Evolutionary conservation across 2,888 invertebrate species (phyloP).

Genomic region (Rhamnusium bicolor): DNA sequence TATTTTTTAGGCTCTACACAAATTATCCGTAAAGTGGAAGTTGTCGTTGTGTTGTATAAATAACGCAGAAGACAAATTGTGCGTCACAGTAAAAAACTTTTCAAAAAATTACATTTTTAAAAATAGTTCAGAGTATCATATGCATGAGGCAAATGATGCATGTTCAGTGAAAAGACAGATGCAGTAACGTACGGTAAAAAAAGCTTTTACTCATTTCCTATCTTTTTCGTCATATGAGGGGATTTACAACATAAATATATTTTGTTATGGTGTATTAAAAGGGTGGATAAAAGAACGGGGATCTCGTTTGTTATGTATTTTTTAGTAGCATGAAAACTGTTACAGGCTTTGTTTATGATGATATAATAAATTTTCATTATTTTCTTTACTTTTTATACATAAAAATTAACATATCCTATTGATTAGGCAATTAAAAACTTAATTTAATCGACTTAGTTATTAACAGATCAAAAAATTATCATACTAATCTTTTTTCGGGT

Average conservation of each 20-base stretch:
- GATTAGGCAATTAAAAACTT: no score
- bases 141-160: conserved; percentile 25
- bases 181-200: neutral
- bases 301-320: neutral
- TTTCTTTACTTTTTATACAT: no score
- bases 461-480: no score
- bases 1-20: conserved; percentile 37
- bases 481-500: no score
- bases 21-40: conserved; percentile 43
- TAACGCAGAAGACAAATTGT: conserved; percentile 40
- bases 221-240: neutral
- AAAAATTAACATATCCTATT: no score
- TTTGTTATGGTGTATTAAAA: neutral
- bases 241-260: neutral
- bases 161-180: neutral
- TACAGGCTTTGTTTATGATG: neutral
- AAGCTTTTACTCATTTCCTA: neutral
- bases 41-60: conserved; percentile 39
- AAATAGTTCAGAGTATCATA: conserved; percentile 29
- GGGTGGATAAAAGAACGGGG: neutral
- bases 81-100: conserved; percentile 37
- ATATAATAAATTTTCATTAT: no score
- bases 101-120: conserved; percentile 28
- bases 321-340: neutral
- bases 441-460: no score